Evolutionary conservation across 2,113 vertebrate genomes (phyloP).

Genomic region (Marmota monax): DNA sequence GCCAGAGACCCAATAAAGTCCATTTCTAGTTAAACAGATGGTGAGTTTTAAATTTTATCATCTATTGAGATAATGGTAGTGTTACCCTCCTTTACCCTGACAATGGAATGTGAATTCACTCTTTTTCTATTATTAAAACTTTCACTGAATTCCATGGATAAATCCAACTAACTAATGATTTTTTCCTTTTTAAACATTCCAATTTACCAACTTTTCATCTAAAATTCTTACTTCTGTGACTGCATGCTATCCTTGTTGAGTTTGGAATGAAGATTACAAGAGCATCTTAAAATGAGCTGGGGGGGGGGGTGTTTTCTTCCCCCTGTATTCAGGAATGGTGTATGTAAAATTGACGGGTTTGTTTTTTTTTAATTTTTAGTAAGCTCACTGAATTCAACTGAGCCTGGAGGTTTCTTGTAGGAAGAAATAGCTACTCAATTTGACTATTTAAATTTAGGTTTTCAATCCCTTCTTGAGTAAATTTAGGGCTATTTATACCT

Average conservation of each 20-base stretch:
- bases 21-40: neutral
- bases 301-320: neutral
- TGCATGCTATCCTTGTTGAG: neutral
- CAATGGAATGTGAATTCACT: neutral
- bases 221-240: no score
- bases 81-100: neutral
- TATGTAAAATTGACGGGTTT: neutral
- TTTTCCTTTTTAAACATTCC: neutral
- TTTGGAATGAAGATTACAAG: neutral
- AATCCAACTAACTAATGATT: neutral
- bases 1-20: neutral
- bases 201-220: neutral
- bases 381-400: neutral
- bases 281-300: neutral
- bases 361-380: neutral
- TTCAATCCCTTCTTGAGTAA: neutral
- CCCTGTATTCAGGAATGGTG: neutral
- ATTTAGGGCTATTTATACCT: neutral
- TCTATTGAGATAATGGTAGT: neutral
- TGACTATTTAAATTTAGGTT: neutral
- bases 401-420: neutral
- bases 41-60: no score
- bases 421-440: neutral
- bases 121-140: neutral
- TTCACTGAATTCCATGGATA: neutral